Percentiles rank a stretch among this genome's conserved stretches.
These are phyloP conservation scores for Pristionchus arcanus DNA, from an alignment of 2,888 invertebrate genomes.

Conservation along the genomic window DNA sequence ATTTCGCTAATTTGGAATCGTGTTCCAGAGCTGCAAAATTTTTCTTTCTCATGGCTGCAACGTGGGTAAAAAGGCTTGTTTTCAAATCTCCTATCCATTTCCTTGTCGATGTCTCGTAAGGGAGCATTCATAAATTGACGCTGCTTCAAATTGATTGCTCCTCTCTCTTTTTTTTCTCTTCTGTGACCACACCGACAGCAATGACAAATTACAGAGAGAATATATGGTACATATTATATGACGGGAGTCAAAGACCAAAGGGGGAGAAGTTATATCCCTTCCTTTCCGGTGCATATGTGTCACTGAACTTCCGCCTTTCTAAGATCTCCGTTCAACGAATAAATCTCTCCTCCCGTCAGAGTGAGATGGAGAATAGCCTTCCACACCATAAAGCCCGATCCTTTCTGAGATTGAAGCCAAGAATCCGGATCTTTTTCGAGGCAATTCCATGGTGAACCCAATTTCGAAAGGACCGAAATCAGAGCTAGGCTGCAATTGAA, in stretches of 20 bases:
- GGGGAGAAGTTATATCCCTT: background rate
- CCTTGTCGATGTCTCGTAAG: background rate
- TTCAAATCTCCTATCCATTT: background rate
- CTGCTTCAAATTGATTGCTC: background rate
- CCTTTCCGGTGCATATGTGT: background rate
- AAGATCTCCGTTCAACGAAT: background rate
- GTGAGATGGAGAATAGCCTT: background rate
- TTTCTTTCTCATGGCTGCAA: too few relatives aligned
- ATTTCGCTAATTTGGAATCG: background rate
- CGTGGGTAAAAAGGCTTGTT: background rate
- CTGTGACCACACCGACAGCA: background rate
- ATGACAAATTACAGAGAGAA: background rate
- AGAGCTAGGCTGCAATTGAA: conserved; percentile 15
- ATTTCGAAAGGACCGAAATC: conserved; percentile 3
- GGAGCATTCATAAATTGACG: conserved; percentile 10
- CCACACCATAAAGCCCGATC: conserved; percentile 29
- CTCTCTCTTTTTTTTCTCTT: background rate
- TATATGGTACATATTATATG: conserved; percentile 24
- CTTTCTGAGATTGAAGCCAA: background rate
- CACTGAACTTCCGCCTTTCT: background rate
- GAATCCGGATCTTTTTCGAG: conserved; percentile 6
- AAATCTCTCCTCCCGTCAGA: background rate
- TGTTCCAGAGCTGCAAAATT: background rate
- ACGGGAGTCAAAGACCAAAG: background rate
- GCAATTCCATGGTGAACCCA: background rate